These are phyloP conservation scores for Poecilia gillii DNA, from an alignment of 2,797 vertebrate genomes.

Conservation along the genomic window DNA sequence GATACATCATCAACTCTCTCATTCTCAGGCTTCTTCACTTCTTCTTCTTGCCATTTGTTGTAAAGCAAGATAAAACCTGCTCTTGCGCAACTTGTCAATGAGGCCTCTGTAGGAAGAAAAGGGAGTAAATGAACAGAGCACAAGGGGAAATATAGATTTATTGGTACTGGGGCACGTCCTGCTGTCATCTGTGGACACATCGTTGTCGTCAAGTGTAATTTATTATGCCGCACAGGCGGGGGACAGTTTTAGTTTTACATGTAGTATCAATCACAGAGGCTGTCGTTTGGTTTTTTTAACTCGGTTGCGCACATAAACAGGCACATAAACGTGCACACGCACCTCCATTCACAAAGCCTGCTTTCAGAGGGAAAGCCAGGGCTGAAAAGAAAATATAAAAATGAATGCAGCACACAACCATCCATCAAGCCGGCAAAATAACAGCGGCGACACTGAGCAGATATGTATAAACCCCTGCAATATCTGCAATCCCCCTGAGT, in stretches of 20 bases:
- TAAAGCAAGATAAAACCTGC: slow-evolving; percentile 53
- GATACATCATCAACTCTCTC: slow-evolving; percentile 28
- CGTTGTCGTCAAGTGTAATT: slow-evolving; percentile 59
- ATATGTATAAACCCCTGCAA: slow-evolving; percentile 66
- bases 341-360: slow-evolving; percentile 30
- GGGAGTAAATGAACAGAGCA: slow-evolving; percentile 56
- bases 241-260: slow-evolving; percentile 67
- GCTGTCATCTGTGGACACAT: slow-evolving; percentile 62
- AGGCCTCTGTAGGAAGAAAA: slow-evolving; percentile 40
- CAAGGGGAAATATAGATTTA: slow-evolving; percentile 69
- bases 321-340: slow-evolving; percentile 12
- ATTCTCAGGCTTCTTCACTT: slow-evolving; percentile 21
- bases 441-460: slow-evolving; percentile 49
- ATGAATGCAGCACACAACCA: slow-evolving; percentile 61
- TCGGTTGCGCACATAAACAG: slow-evolving; percentile 15
- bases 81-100: slow-evolving; percentile 51
- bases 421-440: slow-evolving; percentile 67
- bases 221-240: slow-evolving; percentile 61
- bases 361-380: slow-evolving; percentile 56
- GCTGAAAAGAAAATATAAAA: slow-evolving; percentile 51
- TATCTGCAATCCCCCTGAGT: slow-evolving; percentile 58
- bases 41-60: slow-evolving; percentile 34
- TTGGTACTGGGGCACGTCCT: slow-evolving; percentile 58
- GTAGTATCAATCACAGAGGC: slow-evolving; percentile 66
- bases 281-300: slow-evolving; percentile 62